Base-by-base conservation (phyloP, 2,888 invertebrate species). In the Lomographa bimaculata region DNA sequence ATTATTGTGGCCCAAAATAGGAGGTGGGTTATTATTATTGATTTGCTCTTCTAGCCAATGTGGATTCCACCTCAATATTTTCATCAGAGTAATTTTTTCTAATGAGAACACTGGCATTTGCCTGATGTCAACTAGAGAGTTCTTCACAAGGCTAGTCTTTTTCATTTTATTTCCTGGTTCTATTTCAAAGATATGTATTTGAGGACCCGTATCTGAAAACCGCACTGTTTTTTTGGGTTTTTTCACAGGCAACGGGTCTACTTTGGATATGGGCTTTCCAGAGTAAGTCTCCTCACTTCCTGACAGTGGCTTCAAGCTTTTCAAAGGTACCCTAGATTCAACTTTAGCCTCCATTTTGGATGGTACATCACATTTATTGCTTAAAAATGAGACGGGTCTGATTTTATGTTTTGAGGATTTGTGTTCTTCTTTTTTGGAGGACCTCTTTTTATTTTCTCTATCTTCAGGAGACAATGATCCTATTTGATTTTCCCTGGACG, bases 51-150 rank as follows among this genome's bases (percentile, higher is more conserved):
- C 72, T 1, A 94, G 64, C 94, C 94, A 94, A 11, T 89, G 80
- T 4, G 93, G 91, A 57, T 92, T 91, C 94, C 94, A 94, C 8
- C 78, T 57, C 2, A 94, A 79, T 47, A 94, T 90, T 46, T 89
- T 86, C 46, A 89, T 75, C 11, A 92, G 69, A 5, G 91, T 90
- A 23, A 90, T 75, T 46, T 90, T 87, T 51, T 81, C 67, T 24
- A 74, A 54, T 12, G 86, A 83, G 54, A 75, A 79, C 7, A 71
- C 52, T 10, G 82, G 79, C 50, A 61, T 67, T 28, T 76, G 71
- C 18, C 65, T 67, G 3, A 58, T 49, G 46, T 82, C 77, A 3
- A 79, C 48, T 19, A 77, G 44, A 20, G 67, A 56, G 6, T 65
- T 72, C 60, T 78, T 85, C 1, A 74, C 70, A 17, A 58, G 65